These are phyloP conservation scores for Misgurnus anguillicaudatus DNA, from an alignment of 2,113 vertebrate species.

Conservation along the genomic window DNA sequence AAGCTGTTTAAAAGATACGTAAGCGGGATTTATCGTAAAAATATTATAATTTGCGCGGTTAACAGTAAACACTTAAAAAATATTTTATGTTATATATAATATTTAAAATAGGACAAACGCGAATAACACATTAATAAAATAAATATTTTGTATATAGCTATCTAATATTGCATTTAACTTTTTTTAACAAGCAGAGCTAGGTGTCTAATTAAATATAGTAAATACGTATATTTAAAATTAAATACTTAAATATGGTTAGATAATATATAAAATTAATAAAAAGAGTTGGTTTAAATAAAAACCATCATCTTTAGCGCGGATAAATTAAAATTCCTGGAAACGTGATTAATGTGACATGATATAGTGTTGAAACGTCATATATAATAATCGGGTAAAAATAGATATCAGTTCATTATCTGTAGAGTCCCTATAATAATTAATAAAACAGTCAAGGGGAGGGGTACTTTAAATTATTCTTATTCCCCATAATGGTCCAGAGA, in stretches of 20 bases:
- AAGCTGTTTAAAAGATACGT: no score
- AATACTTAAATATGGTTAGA: neutral
- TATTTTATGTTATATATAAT: no score
- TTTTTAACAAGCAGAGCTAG: no score
- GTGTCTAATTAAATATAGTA: no score
- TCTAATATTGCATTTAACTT: no score
- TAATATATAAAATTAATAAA: neutral
- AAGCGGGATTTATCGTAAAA: no score
- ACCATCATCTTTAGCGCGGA: constrained; percentile 65
- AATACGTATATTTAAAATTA: no score
- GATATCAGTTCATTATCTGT: constrained; percentile 72
- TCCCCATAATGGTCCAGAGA: constrained; percentile 47
- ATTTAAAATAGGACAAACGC: no score
- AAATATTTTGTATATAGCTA: no score
- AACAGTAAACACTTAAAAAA: no score
- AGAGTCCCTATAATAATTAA: constrained; percentile 67
- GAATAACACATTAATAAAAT: no score
- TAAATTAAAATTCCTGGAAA: constrained; percentile 63
- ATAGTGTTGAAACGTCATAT: constrained; percentile 71
- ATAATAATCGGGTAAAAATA: constrained; percentile 78
- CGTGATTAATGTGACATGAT: constrained; percentile 75
- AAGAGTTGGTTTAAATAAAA: constrained; percentile 1
- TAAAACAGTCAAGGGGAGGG: constrained; percentile 46
- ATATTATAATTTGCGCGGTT: no score
- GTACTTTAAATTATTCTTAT: constrained; percentile 64